Conservation (phyloP, 2,113 vertebrate genomes). For the Tachycineta bicolor region DNA sequence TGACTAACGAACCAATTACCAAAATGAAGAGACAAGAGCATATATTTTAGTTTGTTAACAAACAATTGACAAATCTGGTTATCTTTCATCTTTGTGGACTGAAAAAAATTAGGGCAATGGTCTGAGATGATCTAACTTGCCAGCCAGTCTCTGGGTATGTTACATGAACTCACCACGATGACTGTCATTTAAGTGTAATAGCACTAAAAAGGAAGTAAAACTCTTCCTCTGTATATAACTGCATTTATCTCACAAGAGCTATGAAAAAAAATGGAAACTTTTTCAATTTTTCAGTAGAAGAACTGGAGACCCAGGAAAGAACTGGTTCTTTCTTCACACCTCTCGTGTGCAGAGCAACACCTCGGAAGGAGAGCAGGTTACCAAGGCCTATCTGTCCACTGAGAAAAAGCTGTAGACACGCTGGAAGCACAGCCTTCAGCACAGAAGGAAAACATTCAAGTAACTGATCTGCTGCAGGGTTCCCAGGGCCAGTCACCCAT, state of each 20-base stretch:
- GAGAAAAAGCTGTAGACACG: neutral
- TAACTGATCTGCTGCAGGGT: neutral
- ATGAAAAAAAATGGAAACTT: neutral
- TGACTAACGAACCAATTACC: neutral
- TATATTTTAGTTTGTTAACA: neutral
- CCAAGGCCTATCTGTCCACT: neutral
- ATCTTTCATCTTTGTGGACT: neutral
- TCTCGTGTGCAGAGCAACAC: neutral
- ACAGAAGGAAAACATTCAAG: neutral
- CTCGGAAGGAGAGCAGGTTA: neutral
- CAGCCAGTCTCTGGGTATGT: neutral
- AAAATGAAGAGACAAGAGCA: neutral
- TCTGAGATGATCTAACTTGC: neutral
- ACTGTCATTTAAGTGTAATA: neutral
- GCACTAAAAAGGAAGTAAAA: neutral
- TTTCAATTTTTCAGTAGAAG: neutral
- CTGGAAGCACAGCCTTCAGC: neutral
- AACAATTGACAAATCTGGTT: neutral
- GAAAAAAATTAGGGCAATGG: neutral
- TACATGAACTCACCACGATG: neutral
- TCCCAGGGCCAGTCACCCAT: slow-evolving; percentile 13
- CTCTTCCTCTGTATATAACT: neutral
- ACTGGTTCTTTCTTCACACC: neutral
- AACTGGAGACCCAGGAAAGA: neutral
- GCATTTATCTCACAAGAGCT: neutral